These are phyloP conservation scores for Monarcha castaneiventris DNA, from an alignment of 2,113 vertebrate species.

Conservation along the genomic window DNA sequence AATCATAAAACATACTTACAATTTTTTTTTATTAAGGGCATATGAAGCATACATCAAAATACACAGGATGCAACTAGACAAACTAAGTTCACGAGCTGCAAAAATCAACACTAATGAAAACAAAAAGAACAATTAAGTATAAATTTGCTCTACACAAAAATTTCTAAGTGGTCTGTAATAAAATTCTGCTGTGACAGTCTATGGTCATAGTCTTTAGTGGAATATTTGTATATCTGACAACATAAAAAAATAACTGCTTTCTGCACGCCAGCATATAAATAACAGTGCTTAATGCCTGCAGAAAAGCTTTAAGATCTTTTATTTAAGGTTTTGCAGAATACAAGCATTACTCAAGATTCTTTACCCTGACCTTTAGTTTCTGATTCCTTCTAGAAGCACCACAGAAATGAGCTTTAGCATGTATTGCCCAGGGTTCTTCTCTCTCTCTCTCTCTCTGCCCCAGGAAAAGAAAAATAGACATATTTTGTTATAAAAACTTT, in stretches of 20 bases:
- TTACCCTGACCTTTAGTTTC: background rate
- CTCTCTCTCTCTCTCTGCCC: background rate
- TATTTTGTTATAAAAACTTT: background rate
- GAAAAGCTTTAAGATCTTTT: background rate
- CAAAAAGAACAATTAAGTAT: background rate
- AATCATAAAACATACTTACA: background rate
- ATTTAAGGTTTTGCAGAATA: background rate
- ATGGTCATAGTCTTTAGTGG: background rate
- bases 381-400: background rate
- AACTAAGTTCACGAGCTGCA: background rate
- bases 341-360: background rate
- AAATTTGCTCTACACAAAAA: background rate
- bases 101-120: background rate
- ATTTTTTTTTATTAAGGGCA: background rate
- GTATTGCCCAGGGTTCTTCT: background rate
- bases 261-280: background rate
- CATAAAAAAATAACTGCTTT: background rate
- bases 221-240: background rate
- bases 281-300: background rate
- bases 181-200: background rate
- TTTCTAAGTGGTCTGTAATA: background rate
- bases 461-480: background rate
- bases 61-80: background rate
- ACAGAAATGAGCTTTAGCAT: background rate
- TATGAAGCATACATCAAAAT: background rate